Conservation (phyloP, 2,113 vertebrate genomes). For the Lipotes vexillifer region DNA sequence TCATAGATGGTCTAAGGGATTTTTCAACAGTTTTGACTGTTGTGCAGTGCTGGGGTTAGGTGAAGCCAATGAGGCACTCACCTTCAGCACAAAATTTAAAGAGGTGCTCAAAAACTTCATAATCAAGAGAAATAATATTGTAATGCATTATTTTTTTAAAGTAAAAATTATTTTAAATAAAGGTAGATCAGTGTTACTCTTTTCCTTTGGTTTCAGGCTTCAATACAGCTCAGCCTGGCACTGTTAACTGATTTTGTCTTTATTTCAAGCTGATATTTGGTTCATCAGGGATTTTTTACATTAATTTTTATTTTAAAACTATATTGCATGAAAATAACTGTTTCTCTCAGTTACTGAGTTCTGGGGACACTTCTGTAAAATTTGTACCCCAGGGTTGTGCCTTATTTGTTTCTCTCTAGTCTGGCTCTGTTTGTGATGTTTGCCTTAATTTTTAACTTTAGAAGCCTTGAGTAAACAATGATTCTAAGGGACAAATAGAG, state of each 20-base stretch:
- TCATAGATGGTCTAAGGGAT: not conserved
- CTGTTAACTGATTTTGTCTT: not conserved
- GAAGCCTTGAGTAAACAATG: not conserved
- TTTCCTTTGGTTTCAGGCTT: not conserved
- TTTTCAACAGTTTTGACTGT: not conserved
- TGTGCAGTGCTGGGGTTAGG: not conserved
- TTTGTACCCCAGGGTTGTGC: not conserved
- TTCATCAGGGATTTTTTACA: not conserved
- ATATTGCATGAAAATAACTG: not conserved
- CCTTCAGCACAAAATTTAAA: not conserved
- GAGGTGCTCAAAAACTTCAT: not conserved
- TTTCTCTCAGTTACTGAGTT: not conserved
- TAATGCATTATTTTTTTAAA: not conserved
- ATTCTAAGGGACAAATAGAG: not conserved
- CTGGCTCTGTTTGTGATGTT: not conserved
- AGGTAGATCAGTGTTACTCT: not conserved
- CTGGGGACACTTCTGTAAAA: not conserved
- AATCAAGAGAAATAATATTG: not conserved
- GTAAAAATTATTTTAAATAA: not conserved
- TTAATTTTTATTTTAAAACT: not conserved
- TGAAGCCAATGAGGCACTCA: not conserved
- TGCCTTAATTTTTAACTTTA: not conserved
- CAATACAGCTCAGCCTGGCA: not conserved
- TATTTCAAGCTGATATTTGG: not conserved
- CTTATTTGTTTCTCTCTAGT: not conserved